These are phyloP conservation scores for Biston betularia DNA, from an alignment of 2,888 invertebrate species.

Conservation along the genomic window DNA sequence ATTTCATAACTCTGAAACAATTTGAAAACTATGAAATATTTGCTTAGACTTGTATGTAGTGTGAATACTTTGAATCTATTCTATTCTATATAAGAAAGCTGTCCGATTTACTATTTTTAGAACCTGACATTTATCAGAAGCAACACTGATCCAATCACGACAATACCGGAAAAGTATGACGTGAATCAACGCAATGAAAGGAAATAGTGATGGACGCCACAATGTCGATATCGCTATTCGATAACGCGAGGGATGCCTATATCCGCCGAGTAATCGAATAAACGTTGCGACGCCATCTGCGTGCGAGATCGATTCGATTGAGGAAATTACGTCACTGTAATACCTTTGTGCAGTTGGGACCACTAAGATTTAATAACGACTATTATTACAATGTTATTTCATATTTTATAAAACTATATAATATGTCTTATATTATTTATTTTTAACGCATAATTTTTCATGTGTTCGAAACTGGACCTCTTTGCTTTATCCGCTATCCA, in stretches of 20 bases:
- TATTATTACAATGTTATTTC: neutral
- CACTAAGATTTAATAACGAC: conserved; percentile 10
- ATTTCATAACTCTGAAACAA: too few relatives aligned
- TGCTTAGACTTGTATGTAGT: too few relatives aligned
- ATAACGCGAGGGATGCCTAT: conserved; percentile 34
- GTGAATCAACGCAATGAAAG: conserved; percentile 24
- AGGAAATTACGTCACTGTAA: conserved; percentile 36
- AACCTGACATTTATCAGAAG: neutral
- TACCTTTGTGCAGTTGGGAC: conserved; percentile 23
- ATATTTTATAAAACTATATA: too few relatives aligned
- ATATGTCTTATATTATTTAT: neutral
- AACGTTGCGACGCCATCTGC: conserved; percentile 27
- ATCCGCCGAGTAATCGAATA: conserved; percentile 36
- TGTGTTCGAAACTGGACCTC: too few relatives aligned
- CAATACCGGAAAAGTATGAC: conserved; percentile 15
- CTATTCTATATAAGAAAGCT: too few relatives aligned
- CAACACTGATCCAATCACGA: conserved; percentile 2
- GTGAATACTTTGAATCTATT: too few relatives aligned
- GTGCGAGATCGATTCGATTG: conserved; percentile 24
- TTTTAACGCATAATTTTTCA: neutral
- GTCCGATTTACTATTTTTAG: too few relatives aligned
- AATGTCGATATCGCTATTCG: conserved; percentile 33
- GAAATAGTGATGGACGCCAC: conserved; percentile 33
- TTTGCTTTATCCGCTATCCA: neutral
- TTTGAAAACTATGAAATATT: too few relatives aligned